These are phyloP conservation scores for Teleogryllus oceanicus DNA, from an alignment of 2,888 invertebrate species.

Conservation along the genomic window DNA sequence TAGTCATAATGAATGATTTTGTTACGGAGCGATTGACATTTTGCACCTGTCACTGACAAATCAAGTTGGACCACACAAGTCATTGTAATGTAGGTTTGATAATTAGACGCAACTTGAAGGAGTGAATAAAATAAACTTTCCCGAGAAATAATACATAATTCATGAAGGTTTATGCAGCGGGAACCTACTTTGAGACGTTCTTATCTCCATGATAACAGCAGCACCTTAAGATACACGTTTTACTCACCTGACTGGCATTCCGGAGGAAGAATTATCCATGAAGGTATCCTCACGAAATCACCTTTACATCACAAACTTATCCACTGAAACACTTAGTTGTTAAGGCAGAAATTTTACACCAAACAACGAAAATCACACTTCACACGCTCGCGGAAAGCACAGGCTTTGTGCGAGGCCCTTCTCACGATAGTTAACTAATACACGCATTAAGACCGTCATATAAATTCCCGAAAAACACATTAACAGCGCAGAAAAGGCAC, in stretches of 20 bases:
- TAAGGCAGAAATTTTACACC: slow-evolving; percentile 28
- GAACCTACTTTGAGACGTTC: neutral
- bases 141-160: neutral
- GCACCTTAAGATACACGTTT: neutral
- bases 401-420: neutral
- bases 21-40: neutral
- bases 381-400: neutral
- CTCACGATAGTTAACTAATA: slow-evolving; percentile 12
- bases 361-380: slow-evolving; percentile 25
- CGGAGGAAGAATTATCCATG: slow-evolving; percentile 41
- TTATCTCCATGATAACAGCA: neutral
- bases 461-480: slow-evolving; percentile 18
- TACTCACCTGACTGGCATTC: slow-evolving; percentile 41
- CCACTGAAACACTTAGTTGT: slow-evolving; percentile 36
- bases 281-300: slow-evolving; percentile 30
- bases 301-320: slow-evolving; percentile 37
- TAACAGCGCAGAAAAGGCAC: slow-evolving; percentile 32
- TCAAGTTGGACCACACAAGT: neutral
- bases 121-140: slow-evolving; percentile 9
- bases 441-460: neutral
- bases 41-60: neutral
- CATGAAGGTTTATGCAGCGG: neutral
- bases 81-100: neutral
- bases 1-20: neutral
- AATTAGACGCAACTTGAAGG: neutral